Evolutionary conservation across 2,113 vertebrate species (phyloP).

Genomic region (Pao palembangensis): DNA sequence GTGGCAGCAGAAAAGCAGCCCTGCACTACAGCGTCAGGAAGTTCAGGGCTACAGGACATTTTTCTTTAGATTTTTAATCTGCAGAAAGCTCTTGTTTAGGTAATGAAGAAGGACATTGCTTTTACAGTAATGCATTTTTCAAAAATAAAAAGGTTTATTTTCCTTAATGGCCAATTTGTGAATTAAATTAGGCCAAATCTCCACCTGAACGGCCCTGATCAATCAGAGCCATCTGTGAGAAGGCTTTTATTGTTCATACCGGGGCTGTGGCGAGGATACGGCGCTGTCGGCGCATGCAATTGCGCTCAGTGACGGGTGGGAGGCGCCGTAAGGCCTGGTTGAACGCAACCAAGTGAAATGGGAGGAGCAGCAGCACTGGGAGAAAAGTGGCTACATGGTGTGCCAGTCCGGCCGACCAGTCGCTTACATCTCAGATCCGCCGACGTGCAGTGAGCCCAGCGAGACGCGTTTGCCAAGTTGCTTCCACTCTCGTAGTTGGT

Average conservation of each 20-base stretch:
- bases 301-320: slow-evolving; percentile 37
- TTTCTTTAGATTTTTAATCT: background rate
- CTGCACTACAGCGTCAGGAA: background rate
- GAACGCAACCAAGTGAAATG: slow-evolving; percentile 52
- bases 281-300: slow-evolving; percentile 15
- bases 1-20: background rate
- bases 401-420: slow-evolving; percentile 49
- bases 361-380: slow-evolving; percentile 74
- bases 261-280: background rate
- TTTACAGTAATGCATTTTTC: background rate
- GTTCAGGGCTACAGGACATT: too few relatives aligned
- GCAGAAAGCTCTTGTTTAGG: background rate
- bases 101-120: background rate
- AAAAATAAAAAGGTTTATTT: slow-evolving; percentile 1
- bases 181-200: background rate
- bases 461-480: slow-evolving; percentile 55
- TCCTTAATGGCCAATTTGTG: background rate
- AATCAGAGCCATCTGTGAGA: background rate
- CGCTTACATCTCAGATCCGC: slow-evolving; percentile 57
- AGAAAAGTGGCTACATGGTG: slow-evolving; percentile 77
- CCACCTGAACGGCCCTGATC: background rate
- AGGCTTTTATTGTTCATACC: background rate
- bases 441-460: slow-evolving; percentile 40
- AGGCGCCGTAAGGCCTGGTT: slow-evolving; percentile 61
- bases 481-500: slow-evolving; percentile 39